These are phyloP conservation scores for Pygoscelis antarcticus DNA, from an alignment of 2,113 vertebrate species.

Conservation along the genomic window DNA sequence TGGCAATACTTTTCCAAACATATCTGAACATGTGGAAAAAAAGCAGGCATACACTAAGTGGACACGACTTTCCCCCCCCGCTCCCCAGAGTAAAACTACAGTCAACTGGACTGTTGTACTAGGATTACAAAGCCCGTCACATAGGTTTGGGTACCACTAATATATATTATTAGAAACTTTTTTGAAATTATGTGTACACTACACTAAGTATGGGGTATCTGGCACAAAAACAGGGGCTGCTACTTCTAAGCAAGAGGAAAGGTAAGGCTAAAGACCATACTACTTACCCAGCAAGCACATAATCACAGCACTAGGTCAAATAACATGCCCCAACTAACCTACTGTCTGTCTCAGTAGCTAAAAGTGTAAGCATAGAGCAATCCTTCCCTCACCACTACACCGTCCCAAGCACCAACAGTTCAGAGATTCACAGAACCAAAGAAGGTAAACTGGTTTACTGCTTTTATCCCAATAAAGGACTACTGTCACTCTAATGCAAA, in stretches of 20 bases:
- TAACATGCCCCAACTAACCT: background rate
- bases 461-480: background rate
- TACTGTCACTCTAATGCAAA: background rate
- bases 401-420: background rate
- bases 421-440: background rate
- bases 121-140: background rate
- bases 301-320: background rate
- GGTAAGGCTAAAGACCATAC: background rate
- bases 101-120: background rate
- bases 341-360: background rate
- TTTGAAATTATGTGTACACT: rapidly evolving
- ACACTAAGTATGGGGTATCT: background rate
- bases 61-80: background rate
- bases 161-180: background rate
- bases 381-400: background rate
- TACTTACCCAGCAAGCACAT: background rate
- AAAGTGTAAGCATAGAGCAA: rapidly evolving
- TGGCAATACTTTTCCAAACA: background rate
- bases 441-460: background rate
- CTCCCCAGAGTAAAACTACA: background rate
- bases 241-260: background rate
- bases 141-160: background rate
- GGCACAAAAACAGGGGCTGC: background rate
- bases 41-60: background rate
- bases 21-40: background rate